Conservation (phyloP, 2,888 invertebrate genomes). For the Heteromyza rotundicornis region DNA sequence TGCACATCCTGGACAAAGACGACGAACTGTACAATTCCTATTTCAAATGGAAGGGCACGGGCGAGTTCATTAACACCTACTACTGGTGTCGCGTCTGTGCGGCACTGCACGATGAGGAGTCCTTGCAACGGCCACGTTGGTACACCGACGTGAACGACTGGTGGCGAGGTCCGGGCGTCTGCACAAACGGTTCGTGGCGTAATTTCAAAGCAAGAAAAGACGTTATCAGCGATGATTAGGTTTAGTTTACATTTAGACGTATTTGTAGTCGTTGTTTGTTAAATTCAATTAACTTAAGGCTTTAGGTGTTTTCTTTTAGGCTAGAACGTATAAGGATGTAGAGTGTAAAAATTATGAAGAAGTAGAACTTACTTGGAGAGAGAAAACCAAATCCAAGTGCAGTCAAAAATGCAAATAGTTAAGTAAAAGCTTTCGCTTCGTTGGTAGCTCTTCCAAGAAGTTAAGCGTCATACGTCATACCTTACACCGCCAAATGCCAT, state of each 20-base stretch:
- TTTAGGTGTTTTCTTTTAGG: conserved; percentile 2
- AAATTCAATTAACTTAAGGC: conserved; percentile 13
- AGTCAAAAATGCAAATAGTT: too few species aligned
- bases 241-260: conserved; percentile 22
- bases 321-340: not conserved
- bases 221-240: conserved; percentile 60
- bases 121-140: conserved; percentile 56
- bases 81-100: conserved; percentile 73
- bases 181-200: conserved; percentile 77
- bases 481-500: too few species aligned
- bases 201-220: conserved; percentile 63
- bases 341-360: not conserved
- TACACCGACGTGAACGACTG: conserved; percentile 82
- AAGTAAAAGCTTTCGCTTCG: too few species aligned
- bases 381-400: too few species aligned
- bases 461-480: too few species aligned
- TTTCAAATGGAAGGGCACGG: conserved; percentile 93
- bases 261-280: conserved; percentile 23
- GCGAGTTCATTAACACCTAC: conserved; percentile 94
- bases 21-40: conserved; percentile 93
- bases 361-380: too few species aligned
- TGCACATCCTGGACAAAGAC: conserved; percentile 83
- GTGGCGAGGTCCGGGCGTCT: conserved; percentile 86
- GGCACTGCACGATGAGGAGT: conserved; percentile 64
- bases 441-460: too few species aligned